A percentile compares a stretch with the other conserved stretches of the same genome.
These are phyloP conservation scores for Spea bombifrons DNA, from an alignment of 2,113 vertebrate species.

Conservation along the genomic window DNA sequence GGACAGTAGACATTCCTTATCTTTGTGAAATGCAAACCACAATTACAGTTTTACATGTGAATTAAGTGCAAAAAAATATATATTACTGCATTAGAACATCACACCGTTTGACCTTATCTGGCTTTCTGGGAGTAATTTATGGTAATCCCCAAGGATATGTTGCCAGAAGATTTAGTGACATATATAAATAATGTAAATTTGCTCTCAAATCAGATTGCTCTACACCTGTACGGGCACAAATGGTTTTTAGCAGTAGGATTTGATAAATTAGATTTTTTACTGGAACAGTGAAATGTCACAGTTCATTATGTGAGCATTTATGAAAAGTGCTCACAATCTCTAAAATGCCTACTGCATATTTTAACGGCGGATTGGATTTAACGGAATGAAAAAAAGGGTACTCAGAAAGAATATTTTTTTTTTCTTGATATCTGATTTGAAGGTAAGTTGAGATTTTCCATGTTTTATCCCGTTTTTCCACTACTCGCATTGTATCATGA, in stretches of 20 bases:
- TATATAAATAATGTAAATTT: constrained; percentile 50
- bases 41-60: constrained; percentile 48
- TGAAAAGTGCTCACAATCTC: constrained; percentile 57
- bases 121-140: constrained; percentile 49
- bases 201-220: constrained; percentile 54
- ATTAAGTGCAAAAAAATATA: constrained; percentile 46
- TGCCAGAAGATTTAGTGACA: constrained; percentile 50
- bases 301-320: constrained; percentile 62
- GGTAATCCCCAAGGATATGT: constrained; percentile 51
- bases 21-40: not conserved
- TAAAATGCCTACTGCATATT: constrained; percentile 60
- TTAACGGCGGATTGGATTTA: constrained; percentile 55
- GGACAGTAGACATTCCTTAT: too few relatives aligned
- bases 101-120: constrained; percentile 52
- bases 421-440: too few relatives aligned
- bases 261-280: constrained; percentile 61
- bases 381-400: constrained; percentile 36
- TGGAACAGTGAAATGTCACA: constrained; percentile 53
- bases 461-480: too few relatives aligned
- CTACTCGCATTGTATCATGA: too few relatives aligned
- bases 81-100: not conserved
- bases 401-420: too few relatives aligned
- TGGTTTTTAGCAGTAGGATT: constrained; percentile 49
- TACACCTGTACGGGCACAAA: constrained; percentile 51
- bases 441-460: too few relatives aligned